These are phyloP conservation scores for Gonocerus acuteangulatus DNA, from an alignment of 2,888 invertebrate species.

Conservation along the genomic window DNA sequence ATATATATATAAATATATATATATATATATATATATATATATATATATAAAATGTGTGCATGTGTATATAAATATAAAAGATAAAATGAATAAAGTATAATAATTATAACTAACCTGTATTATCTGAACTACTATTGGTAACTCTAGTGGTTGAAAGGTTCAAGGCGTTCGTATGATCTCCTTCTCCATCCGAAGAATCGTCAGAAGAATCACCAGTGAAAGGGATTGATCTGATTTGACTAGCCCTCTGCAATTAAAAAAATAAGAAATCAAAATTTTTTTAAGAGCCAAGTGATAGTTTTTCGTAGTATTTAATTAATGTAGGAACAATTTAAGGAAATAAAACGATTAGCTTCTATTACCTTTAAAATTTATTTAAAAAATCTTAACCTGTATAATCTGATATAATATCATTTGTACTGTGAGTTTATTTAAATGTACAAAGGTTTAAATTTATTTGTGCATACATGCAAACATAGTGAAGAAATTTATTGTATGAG, in stretches of 20 bases:
- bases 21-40: not conserved
- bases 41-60: no score
- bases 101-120: constrained; percentile 43
- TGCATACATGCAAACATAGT: no score
- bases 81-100: no score
- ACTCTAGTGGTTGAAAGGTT: constrained; percentile 45
- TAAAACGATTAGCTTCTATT: no score
- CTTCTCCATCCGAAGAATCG: constrained; percentile 90
- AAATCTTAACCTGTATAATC: no score
- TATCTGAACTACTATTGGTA: constrained; percentile 49
- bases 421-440: not conserved
- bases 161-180: constrained; percentile 44
- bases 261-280: not conserved
- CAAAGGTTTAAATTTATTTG: not conserved
- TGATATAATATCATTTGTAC: no score
- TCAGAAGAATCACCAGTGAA: constrained; percentile 92
- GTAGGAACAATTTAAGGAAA: no score
- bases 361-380: no score
- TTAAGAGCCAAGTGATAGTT: no score
- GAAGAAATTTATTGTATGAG: no score
- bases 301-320: no score
- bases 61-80: no score
- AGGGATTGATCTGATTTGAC: constrained; percentile 91
- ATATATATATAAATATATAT: not conserved
- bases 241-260: constrained; percentile 60